Evolutionary conservation across 1,140 invertebrate species (phyloP).

Genomic region (Trachelipus rathkii): DNA sequence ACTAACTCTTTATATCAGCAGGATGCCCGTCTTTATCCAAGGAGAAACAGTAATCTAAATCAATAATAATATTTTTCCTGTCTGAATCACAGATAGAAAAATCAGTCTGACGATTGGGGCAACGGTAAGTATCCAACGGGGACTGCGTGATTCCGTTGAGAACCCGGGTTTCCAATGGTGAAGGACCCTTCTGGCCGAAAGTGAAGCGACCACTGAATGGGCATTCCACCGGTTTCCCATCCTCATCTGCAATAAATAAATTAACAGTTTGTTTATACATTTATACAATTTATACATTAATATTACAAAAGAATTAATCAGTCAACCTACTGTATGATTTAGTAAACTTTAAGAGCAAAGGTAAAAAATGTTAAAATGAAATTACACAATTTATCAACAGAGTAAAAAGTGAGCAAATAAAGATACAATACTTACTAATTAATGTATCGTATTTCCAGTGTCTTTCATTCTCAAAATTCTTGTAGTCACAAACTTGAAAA

Average conservation of each 20-base stretch:
- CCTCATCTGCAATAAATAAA: slow-evolving; percentile 63
- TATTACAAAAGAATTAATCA: too few species aligned
- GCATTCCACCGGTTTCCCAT: slow-evolving; percentile 86
- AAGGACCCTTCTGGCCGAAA: slow-evolving; percentile 82
- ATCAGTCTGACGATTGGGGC: slow-evolving; percentile 54
- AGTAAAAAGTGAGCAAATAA: not conserved
- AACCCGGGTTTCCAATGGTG: slow-evolving; percentile 63
- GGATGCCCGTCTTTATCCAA: slow-evolving; percentile 58
- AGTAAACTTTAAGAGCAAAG: not conserved
- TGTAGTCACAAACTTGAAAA: slow-evolving; percentile 88
- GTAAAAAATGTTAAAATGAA: not conserved
- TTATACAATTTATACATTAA: too few species aligned
- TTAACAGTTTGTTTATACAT: too few species aligned
- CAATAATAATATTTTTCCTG: slow-evolving; percentile 56
- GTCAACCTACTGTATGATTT: not conserved
- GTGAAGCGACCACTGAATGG: slow-evolving; percentile 93
- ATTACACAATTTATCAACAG: not conserved
- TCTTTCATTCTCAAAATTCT: slow-evolving; percentile 76
- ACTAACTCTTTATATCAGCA: slow-evolving; percentile 54
- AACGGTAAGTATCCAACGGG: slow-evolving; percentile 56
- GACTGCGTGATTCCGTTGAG: slow-evolving; percentile 57
- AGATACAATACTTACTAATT: slow-evolving; percentile 55
- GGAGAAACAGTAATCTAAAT: slow-evolving; percentile 58
- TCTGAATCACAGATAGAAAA: slow-evolving; percentile 54
- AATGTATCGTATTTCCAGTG: slow-evolving; percentile 85